phyloP scores from a whole-genome alignment of 2,888 invertebrate species.

The Kuschelorhynchus macadamiae region DNA sequence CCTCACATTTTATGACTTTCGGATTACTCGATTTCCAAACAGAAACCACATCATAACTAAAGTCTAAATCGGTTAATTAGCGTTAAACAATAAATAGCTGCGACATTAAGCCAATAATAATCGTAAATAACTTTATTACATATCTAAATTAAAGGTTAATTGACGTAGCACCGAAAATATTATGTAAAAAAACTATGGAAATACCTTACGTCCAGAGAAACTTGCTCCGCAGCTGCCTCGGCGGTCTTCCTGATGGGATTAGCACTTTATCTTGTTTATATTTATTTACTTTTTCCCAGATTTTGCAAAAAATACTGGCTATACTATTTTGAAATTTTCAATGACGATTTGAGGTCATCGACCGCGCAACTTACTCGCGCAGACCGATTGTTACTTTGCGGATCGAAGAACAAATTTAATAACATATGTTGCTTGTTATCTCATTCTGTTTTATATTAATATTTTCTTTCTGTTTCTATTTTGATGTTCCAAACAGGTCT shows the following conservation, averaged over 20 bases:
- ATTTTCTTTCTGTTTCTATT: no score
- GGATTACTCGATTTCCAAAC: no score
- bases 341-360: conserved; percentile 49
- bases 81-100: not conserved
- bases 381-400: no score
- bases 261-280: conserved; percentile 2
- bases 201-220: conserved; percentile 21
- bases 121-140: conserved; percentile 7
- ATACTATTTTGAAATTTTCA: conserved; percentile 42
- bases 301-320: conserved; percentile 17
- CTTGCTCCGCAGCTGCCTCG: conserved; percentile 29
- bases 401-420: no score
- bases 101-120: conserved; percentile 2
- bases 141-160: conserved; percentile 17
- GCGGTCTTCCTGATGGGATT: conserved; percentile 24
- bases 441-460: no score
- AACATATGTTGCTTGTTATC: no score
- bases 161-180: conserved; percentile 2
- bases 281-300: conserved; percentile 35
- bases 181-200: conserved; percentile 3
- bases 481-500: no score
- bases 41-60: no score
- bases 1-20: no score
- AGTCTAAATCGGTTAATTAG: not conserved
- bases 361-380: conserved; percentile 36